phyloP scores from a whole-genome alignment of 2,113 vertebrate species.

The Pseudois nayaur region DNA sequence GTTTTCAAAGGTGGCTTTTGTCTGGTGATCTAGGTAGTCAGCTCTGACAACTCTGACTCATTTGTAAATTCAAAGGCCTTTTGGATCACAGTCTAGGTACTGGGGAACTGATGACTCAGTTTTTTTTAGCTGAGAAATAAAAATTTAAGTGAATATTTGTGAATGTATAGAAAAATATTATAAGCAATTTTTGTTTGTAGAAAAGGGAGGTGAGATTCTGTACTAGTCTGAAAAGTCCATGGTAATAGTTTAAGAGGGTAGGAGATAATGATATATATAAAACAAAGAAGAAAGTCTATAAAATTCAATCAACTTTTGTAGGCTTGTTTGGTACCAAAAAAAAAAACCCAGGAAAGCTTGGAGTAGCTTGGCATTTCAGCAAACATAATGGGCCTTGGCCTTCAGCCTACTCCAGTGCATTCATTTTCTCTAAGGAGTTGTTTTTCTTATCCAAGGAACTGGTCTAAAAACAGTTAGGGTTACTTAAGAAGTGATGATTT shows the following conservation, averaged over 20 bases:
- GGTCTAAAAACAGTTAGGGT: not conserved
- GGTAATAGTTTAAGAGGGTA: not conserved
- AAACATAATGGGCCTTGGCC: slow-evolving; percentile 46
- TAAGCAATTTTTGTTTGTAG: not conserved
- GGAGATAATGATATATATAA: not conserved
- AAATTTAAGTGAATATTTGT: not conserved
- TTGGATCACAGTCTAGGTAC: not conserved
- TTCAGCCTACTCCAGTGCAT: slow-evolving; percentile 21
- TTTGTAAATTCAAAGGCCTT: not conserved
- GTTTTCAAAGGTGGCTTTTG: not conserved
- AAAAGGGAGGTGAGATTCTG: not conserved
- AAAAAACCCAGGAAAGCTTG: not conserved
- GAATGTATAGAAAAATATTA: not conserved
- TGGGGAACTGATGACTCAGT: not conserved
- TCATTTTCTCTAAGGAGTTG: slow-evolving; percentile 50
- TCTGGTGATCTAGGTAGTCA: not conserved
- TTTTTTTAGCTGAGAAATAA: not conserved
- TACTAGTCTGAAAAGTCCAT: not conserved
- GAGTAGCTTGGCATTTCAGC: slow-evolving; percentile 6
- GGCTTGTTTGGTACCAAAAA: not conserved
- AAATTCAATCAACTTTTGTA: slow-evolving; percentile 2
- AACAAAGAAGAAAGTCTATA: slow-evolving; percentile 25
- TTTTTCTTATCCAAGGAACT: not conserved
- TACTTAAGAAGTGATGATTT: slow-evolving; percentile 53
- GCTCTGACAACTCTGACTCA: not conserved